Conservation (phyloP, 1,140 invertebrate genomes). For the Asbolus verrucosus region DNA sequence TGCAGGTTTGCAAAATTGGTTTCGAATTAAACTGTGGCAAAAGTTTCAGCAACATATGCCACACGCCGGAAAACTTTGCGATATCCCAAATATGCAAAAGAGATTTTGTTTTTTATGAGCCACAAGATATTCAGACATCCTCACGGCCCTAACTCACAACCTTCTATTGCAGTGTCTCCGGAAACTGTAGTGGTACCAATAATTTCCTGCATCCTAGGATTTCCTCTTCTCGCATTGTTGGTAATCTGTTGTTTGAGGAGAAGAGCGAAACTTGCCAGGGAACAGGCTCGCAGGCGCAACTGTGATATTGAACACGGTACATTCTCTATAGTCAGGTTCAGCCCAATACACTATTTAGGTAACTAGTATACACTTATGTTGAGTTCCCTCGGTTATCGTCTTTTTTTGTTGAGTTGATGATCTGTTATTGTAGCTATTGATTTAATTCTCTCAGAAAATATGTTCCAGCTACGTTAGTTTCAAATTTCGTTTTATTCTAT, state of each 20-base stretch:
- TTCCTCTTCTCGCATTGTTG: constrained; percentile 84
- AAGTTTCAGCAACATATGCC: background rate
- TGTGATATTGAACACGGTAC: constrained; percentile 83
- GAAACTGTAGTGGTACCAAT: constrained; percentile 90
- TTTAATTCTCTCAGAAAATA: no score
- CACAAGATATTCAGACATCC: no score
- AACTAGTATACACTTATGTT: constrained; percentile 62
- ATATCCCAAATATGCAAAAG: no score
- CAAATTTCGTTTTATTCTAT: no score
- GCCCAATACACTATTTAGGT: constrained; percentile 79
- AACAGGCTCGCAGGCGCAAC: constrained; percentile 80
- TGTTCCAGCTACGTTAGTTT: no score
- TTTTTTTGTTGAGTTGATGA: constrained; percentile 45
- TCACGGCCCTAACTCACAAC: no score
- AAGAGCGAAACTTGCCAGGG: constrained; percentile 83
- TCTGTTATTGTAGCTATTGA: background rate
- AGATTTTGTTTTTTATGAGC: no score
- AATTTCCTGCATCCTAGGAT: constrained; percentile 89
- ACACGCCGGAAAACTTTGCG: no score
- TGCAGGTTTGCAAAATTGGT: background rate
- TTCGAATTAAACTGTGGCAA: background rate
- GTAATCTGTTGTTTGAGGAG: constrained; percentile 88
- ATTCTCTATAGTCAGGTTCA: constrained; percentile 82
- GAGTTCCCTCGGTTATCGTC: constrained; percentile 39
- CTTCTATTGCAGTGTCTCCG: constrained; percentile 78